These are phyloP conservation scores for Chrysolina oricalcia DNA, from an alignment of 2,888 invertebrate species.

Conservation along the genomic window DNA sequence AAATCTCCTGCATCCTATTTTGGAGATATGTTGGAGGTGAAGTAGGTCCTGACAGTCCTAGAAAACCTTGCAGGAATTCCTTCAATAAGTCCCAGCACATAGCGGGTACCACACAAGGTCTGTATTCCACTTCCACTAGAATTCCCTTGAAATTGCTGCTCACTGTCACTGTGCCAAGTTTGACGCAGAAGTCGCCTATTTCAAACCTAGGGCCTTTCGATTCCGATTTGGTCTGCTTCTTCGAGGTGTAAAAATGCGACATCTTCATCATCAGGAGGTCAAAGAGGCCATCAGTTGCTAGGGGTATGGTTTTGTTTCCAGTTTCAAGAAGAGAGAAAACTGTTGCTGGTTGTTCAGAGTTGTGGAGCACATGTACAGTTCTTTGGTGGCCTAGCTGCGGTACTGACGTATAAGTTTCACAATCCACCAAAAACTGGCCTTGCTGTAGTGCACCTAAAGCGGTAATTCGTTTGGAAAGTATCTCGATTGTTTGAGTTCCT, in stretches of 20 bases:
- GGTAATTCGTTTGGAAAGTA: constrained; percentile 87
- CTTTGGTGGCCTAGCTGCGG: constrained; percentile 85
- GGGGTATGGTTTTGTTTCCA: constrained; percentile 87
- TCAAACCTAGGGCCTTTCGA: constrained; percentile 91
- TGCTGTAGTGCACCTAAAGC: constrained; percentile 90
- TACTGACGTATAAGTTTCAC: constrained; percentile 91
- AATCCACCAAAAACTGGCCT: constrained; percentile 95
- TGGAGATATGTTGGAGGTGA: constrained; percentile 84
- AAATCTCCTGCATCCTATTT: constrained; percentile 86
- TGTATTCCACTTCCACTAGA: constrained; percentile 94
- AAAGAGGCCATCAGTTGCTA: constrained; percentile 93
- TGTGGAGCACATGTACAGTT: constrained; percentile 94
- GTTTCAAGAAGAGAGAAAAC: constrained; percentile 94
- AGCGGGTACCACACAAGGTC: constrained; percentile 90
- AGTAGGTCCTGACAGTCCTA: constrained; percentile 84
- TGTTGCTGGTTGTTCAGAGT: constrained; percentile 95
- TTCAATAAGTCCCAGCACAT: constrained; percentile 94
- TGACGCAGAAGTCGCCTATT: constrained; percentile 93
- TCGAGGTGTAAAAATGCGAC: constrained; percentile 89
- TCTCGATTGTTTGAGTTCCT: constrained; percentile 92
- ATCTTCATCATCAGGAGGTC: constrained; percentile 93
- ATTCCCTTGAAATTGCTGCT: constrained; percentile 95
- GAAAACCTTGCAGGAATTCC: constrained; percentile 92
- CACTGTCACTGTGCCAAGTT: constrained; percentile 93
- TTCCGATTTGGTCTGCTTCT: constrained; percentile 89